Base-by-base conservation (phyloP, 2,888 invertebrate species). In the Stratiomys singularior region DNA sequence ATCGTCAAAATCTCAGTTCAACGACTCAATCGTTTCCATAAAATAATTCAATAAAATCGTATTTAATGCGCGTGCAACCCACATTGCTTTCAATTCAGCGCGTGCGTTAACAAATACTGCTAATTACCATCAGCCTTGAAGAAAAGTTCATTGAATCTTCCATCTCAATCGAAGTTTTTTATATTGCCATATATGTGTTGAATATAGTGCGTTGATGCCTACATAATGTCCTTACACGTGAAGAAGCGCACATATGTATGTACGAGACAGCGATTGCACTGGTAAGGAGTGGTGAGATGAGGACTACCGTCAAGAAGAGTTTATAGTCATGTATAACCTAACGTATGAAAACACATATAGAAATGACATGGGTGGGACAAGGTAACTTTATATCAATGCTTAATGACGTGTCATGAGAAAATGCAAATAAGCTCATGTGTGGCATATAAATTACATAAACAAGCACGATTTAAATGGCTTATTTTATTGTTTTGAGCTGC, bases 91-190 rank as follows among this genome's bases (percentile, higher is more conserved):
- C 1, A 60, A 23, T 25, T 28, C 63, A 63, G 11, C 63, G 13
- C 23, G 27, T 1, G n/a, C 3, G 37, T 4, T 28, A 64, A 30
- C 21, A 21, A 66, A 18, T n/a, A 37, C 30, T 7, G 11, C 30
- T 66, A 66, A 66, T 66, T 66, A 66, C 37, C 66, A 66, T 37
- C 37, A 66, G 18, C 66, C 66, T 66, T 66, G 66, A 66, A 37
- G 13, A n/a, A 37, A 66, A 66, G 66, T 66, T 66, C 66, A 66
- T 30, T 66, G 66, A 66, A 66, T 66, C 66, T 9, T n/a, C 66
- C 27, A 52, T 52, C 52, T 52, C 11, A 23, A 60, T 52, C 11
- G 58, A 60, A 2, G 58, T 18, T 21, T 66, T 37, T 37, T 37
- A n/a, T 13, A 18, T 13, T 9, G 4, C 15, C 52, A 9, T 3